Conservation (phyloP, 2,797 vertebrate genomes). For the Sebastes taczanowskii region DNA sequence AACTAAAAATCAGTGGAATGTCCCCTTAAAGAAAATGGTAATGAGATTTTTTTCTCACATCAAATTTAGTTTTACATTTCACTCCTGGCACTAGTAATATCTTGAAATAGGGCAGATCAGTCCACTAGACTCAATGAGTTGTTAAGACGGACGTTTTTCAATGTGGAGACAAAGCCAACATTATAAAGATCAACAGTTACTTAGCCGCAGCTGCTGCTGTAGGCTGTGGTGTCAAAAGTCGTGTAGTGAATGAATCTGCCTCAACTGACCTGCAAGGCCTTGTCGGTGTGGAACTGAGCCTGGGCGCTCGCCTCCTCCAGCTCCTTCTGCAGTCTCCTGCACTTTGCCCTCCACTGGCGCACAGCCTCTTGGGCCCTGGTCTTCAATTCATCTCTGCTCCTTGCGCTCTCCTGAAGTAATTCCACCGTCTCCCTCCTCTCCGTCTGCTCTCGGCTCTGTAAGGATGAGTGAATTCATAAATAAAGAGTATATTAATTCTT, state of each 20-base stretch:
- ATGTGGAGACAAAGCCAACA: not conserved
- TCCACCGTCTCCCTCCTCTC: slow-evolving; percentile 84
- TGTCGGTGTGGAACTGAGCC: slow-evolving; percentile 74
- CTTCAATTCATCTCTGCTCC: slow-evolving; percentile 90
- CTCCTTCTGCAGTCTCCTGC: slow-evolving; percentile 86
- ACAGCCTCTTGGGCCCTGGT: slow-evolving; percentile 90
- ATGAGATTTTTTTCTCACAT: not conserved
- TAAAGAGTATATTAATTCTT: not conserved
- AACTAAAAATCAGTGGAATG: not conserved
- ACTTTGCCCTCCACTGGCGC: slow-evolving; percentile 91
- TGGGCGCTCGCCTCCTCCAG: slow-evolving; percentile 83
- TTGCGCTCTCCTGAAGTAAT: slow-evolving; percentile 83
- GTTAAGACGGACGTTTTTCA: not conserved
- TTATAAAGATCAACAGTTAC: slow-evolving; percentile 16
- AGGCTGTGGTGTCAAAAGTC: not conserved
- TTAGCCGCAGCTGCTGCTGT: not conserved
- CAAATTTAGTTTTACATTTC: not conserved
- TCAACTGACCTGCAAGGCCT: slow-evolving; percentile 81
- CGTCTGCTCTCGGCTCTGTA: slow-evolving; percentile 80
- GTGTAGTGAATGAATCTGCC: slow-evolving; percentile 22
- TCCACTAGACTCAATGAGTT: not conserved
- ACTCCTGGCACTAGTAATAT: not conserved
- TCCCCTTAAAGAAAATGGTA: not conserved
- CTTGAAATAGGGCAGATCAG: not conserved
- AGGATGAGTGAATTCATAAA: slow-evolving; percentile 13